A percentile compares a stretch with the other conserved stretches of the same genome.
phyloP scores from a whole-genome alignment of 2,888 invertebrate genomes.

The Keiferia lycopersicella region DNA sequence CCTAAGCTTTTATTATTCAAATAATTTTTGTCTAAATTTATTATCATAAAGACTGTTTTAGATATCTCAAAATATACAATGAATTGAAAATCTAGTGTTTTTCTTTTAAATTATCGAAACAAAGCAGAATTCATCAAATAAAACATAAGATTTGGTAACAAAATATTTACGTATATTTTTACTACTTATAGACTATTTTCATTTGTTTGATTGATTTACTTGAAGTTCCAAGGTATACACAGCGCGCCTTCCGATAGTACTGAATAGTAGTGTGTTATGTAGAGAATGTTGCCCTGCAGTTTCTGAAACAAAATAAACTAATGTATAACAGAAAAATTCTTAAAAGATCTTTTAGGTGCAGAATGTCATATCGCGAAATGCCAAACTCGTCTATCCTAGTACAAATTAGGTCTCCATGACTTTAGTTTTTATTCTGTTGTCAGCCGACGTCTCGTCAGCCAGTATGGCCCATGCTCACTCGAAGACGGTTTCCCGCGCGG shows the following conservation, averaged over 20 bases:
- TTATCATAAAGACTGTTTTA: constrained; percentile 34
- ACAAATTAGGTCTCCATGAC: too few relatives aligned
- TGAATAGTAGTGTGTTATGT: constrained; percentile 95
- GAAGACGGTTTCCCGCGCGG: too few relatives aligned
- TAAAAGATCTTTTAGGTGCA: too few relatives aligned
- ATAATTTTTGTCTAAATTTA: constrained; percentile 28
- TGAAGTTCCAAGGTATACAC: constrained; percentile 97
- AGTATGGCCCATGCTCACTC: too few relatives aligned
- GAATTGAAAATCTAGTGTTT: neutral
- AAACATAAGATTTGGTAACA: constrained; percentile 16
- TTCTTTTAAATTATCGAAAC: neutral
- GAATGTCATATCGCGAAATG: neutral
- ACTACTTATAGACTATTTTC: constrained; percentile 22
- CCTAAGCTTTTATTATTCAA: constrained; percentile 25
- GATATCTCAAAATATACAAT: constrained; percentile 13
- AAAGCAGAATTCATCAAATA: neutral
- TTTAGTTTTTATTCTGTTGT: too few relatives aligned
- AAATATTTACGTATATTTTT: constrained; percentile 25
- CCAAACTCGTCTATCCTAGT: neutral
- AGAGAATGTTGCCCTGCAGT: constrained; percentile 86
- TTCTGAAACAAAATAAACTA: constrained; percentile 58
- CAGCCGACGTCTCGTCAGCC: too few relatives aligned
- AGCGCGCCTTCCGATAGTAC: constrained; percentile 94
- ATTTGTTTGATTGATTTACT: constrained; percentile 52
- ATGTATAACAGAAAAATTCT: neutral